Percentiles rank a stretch among this genome's conserved stretches.
phyloP scores from a whole-genome alignment of 2,888 invertebrate genomes.

The Hydropsyche betteni region DNA sequence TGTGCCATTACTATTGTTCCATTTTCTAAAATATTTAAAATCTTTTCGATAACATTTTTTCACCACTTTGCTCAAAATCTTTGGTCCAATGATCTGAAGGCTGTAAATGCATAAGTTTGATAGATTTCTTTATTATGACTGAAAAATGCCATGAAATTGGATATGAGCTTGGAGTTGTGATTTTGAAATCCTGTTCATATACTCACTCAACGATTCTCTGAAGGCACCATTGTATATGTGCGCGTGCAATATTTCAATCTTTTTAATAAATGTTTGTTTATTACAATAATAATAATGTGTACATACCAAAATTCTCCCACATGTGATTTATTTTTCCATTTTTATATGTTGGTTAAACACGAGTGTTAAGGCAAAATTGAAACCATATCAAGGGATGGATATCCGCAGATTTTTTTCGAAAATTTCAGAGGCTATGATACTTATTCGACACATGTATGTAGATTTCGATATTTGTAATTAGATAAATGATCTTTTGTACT shows the following conservation, averaged over 20 bases:
- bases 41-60: too few species aligned
- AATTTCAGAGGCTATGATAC: slow-evolving; percentile 39
- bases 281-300: background rate
- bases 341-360: too few species aligned
- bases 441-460: slow-evolving; percentile 35
- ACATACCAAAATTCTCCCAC: background rate
- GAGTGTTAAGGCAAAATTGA: too few species aligned
- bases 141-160: too few species aligned
- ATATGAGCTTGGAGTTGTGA: too few species aligned
- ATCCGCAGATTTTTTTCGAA: background rate
- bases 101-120: too few species aligned
- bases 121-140: too few species aligned
- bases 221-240: slow-evolving; percentile 2
- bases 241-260: background rate
- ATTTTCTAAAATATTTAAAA: background rate
- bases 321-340: background rate
- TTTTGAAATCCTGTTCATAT: too few species aligned
- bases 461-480: slow-evolving; percentile 40
- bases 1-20: slow-evolving; percentile 31
- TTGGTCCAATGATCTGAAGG: too few species aligned
- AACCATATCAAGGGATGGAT: too few species aligned
- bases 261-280: slow-evolving; percentile 2
- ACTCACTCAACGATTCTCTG: background rate
- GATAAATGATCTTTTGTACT: slow-evolving; percentile 49
- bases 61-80: too few species aligned